A percentile compares a stretch with the other conserved stretches of the same genome.
These are phyloP conservation scores for Druon quercuslanigerum DNA, from an alignment of 1,140 invertebrate species.

Conservation along the genomic window DNA sequence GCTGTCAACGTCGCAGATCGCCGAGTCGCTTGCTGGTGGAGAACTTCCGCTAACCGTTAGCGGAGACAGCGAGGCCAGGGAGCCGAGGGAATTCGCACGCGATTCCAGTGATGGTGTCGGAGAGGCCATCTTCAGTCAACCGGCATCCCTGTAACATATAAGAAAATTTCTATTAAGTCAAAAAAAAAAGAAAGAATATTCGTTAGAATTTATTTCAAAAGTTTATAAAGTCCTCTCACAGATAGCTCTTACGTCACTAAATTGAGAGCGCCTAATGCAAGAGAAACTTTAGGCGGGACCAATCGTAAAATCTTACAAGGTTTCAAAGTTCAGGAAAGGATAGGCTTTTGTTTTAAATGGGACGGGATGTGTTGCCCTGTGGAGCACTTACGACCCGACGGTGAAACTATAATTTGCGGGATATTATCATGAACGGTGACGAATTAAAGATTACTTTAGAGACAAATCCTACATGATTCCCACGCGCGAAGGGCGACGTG, in stretches of 20 bases:
- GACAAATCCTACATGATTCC: conserved; percentile 19
- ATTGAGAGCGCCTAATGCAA: too few species aligned
- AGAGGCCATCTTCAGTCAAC: conserved; percentile 86
- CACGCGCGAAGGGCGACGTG: conserved; percentile 48
- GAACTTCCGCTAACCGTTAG: conserved; percentile 88
- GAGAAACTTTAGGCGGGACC: too few species aligned
- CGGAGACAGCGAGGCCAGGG: conserved; percentile 83
- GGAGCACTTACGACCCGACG: background rate
- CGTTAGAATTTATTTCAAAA: background rate
- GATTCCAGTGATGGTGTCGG: conserved; percentile 94
- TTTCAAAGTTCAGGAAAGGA: conserved; percentile 3
- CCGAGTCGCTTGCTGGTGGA: conserved; percentile 86
- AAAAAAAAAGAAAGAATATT: background rate
- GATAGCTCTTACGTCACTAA: too few species aligned
- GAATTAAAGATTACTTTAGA: conserved; percentile 32
- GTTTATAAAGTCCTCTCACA: too few species aligned
- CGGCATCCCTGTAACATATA: conserved; percentile 78
- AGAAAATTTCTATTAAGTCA: background rate
- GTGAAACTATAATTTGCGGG: conserved; percentile 34
- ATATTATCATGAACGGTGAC: conserved; percentile 46
- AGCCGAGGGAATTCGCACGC: conserved; percentile 92
- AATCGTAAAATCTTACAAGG: background rate
- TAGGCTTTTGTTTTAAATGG: background rate
- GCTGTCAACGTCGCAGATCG: conserved; percentile 85
- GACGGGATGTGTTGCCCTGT: background rate